Evolutionary conservation across 2,888 invertebrate genomes (phyloP), one percentile per base, ranked within the genome.

Genomic region (Calameuta idolon): DNA sequence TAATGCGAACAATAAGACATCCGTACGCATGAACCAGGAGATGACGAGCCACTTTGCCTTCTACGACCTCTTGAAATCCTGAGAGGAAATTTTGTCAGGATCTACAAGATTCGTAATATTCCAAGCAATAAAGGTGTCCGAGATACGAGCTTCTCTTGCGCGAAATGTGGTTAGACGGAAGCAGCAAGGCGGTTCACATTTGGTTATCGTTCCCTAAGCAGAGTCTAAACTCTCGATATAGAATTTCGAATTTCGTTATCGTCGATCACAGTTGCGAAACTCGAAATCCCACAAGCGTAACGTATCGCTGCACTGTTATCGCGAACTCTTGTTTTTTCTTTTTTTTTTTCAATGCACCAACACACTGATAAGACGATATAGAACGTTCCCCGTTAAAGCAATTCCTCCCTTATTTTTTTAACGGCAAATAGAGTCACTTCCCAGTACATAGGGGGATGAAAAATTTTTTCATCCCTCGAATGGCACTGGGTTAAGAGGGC

Each of bases 61-160:
- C 55, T 55, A 55, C 55, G 55, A 55, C 55, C 55, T 55, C 55
- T 34, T 71, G 31, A 71, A 33, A 75, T 77, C 77, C 74, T 74
- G n/a, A 37, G 74, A 55, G 55, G 69, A 69, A 77, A 77, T 77
- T 74, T 77, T 75, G 74, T 77, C 77, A 69, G 74, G 34, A 34
- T 33, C 73, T 23, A 69, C 55, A 74, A 69, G 34, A 35, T 75
- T 71, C 31, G 9, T 23, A 9, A 55, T 55, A 55, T 55, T 55
- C 55, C 23, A 69, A 40, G 23, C 40, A 15, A 34, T 40, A 76
- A 73, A 30, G 30, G 71, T 31, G 55, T 68, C 73, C 73, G 9
- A 76, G 76, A 55, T 76, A 76, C 31, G 76, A 76, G 34, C 33
- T 34, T 31, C 55, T 23, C 73, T 5, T 5, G 55, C 55, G 34